Conservation (phyloP, 2,797 vertebrate genomes). For the Notamacropus eugenii region DNA sequence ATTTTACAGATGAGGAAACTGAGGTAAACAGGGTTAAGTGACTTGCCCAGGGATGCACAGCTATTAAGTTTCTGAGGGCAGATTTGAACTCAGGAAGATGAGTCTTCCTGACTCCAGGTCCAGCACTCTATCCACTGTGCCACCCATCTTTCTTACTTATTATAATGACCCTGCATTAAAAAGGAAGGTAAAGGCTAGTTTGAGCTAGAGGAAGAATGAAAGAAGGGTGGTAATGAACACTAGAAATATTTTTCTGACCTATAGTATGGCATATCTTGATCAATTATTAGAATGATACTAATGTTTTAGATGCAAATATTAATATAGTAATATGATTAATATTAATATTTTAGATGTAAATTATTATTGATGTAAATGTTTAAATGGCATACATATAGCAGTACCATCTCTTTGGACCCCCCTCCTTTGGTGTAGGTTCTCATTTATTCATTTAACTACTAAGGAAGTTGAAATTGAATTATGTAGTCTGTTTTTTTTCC, state of each 20-base stretch:
- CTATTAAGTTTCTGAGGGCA: neutral
- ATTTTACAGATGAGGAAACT: neutral
- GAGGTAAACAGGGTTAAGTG: neutral
- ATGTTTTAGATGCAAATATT: neutral
- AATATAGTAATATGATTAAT: too few relatives aligned
- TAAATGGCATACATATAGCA: constrained; percentile 22
- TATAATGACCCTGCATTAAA: neutral
- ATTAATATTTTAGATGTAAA: constrained; percentile 4
- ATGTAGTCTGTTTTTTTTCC: constrained; percentile 8
- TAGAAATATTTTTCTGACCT: neutral
- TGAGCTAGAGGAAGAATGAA: neutral
- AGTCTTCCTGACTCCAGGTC: neutral
- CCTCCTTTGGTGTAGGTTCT: constrained; percentile 45
- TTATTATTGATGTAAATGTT: constrained; percentile 41
- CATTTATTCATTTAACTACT: constrained; percentile 32
- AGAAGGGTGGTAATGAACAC: neutral
- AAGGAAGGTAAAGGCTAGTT: neutral
- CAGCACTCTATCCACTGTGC: neutral
- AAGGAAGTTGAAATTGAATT: constrained; percentile 4
- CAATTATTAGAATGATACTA: neutral
- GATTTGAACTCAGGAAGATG: neutral
- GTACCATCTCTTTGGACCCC: constrained; percentile 15
- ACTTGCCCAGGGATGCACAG: neutral
- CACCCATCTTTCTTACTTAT: neutral
- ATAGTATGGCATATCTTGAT: neutral